A percentile compares a stretch with the other conserved stretches of the same genome.
phyloP scores from a whole-genome alignment of 2,113 vertebrate species.

The Micromys minutus region DNA sequence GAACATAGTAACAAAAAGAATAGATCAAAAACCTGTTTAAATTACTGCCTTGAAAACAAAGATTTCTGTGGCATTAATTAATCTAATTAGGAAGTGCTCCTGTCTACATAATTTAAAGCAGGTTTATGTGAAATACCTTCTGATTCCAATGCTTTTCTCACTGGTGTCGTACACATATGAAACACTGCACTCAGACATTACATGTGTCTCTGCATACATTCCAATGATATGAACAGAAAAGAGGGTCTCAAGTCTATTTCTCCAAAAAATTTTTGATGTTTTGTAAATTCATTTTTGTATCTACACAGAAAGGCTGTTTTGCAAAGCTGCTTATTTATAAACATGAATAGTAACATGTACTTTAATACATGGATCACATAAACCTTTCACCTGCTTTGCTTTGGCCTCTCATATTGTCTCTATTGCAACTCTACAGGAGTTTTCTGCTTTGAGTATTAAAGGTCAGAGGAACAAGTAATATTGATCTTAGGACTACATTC shows the following conservation, averaged over 20 bases:
- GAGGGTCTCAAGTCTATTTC: not conserved
- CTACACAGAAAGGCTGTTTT: not conserved
- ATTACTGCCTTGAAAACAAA: not conserved
- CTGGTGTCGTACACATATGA: not conserved
- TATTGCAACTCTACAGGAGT: not conserved
- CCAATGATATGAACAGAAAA: not conserved
- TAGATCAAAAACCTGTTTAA: not conserved
- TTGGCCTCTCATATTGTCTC: not conserved
- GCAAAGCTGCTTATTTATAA: constrained; percentile 2
- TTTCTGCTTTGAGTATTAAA: constrained; percentile 38
- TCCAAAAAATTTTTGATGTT: constrained; percentile 2
- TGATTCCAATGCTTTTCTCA: not conserved
- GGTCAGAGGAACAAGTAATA: constrained; percentile 26
- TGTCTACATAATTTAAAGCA: not conserved
- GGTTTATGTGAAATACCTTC: not conserved
- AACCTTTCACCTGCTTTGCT: not conserved
- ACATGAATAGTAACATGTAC: not conserved
- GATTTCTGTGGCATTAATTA: not conserved
- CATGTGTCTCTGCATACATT: not conserved
- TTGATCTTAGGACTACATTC: not conserved
- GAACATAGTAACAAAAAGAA: not conserved
- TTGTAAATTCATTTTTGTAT: not conserved
- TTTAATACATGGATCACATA: constrained; percentile 14
- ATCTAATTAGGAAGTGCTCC: not conserved
- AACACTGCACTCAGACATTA: not conserved